Evolutionary conservation across 2,888 invertebrate genomes (phyloP).

Genomic region (Tanypteryx hageni): DNA sequence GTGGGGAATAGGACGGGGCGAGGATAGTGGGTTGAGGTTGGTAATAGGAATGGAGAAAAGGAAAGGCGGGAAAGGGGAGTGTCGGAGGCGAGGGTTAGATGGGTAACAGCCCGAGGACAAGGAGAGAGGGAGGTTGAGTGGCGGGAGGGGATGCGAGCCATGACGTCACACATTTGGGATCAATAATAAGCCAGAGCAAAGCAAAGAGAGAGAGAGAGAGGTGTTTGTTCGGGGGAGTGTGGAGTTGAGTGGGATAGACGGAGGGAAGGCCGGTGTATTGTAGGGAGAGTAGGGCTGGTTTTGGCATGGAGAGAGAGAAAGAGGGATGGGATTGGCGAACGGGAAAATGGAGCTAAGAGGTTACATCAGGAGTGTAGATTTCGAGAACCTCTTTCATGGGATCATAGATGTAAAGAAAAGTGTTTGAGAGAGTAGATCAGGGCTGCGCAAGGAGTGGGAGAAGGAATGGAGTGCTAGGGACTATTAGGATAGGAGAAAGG

Average conservation of each 20-base stretch:
- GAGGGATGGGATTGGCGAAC: background rate
- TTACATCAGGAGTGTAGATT: background rate
- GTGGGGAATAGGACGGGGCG: conserved; percentile 48
- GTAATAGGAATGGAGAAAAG: background rate
- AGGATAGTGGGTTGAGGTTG: background rate
- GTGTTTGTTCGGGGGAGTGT: conserved; percentile 31
- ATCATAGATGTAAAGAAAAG: conserved; percentile 44
- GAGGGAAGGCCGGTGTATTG: conserved; percentile 18
- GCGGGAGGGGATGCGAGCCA: conserved; percentile 39
- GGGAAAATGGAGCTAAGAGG: conserved; percentile 34
- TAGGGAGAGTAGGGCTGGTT: background rate
- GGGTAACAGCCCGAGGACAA: conserved; percentile 37
- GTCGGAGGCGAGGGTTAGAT: background rate
- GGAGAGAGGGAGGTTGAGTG: background rate
- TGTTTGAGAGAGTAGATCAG: conserved; percentile 34
- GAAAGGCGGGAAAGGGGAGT: conserved; percentile 1
- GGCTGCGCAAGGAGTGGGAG: background rate
- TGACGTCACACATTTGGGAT: conserved; percentile 64
- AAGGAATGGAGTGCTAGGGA: background rate
- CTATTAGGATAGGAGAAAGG: background rate
- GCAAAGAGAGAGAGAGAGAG: conserved; percentile 46
- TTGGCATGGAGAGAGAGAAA: background rate
- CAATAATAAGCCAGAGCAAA: conserved; percentile 64
- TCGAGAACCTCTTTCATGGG: conserved; percentile 11
- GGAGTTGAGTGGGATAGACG: background rate